Percentiles rank a stretch among this genome's conserved stretches.
Conservation (phyloP, 2,797 vertebrate genomes). For the Aulostomus chinensis region DNA sequence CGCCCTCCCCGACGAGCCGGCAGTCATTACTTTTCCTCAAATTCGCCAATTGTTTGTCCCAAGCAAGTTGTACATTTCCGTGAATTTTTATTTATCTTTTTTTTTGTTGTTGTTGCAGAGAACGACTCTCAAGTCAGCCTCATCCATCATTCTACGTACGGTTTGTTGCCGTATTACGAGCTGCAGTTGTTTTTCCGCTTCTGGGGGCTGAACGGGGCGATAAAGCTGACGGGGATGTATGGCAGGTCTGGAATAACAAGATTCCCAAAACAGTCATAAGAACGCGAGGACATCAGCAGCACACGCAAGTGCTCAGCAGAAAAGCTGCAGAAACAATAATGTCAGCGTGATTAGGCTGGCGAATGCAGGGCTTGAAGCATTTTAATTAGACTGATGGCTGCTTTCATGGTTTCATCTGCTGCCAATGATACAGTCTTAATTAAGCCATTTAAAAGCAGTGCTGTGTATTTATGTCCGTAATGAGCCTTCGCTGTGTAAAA, state of each 20-base stretch:
- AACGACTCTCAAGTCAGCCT: conserved; percentile 34
- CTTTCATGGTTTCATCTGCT: conserved; percentile 76
- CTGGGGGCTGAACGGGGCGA: conserved; percentile 30
- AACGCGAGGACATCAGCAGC: conserved; percentile 18
- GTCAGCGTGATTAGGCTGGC: conserved; percentile 55
- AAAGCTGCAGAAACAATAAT: conserved; percentile 49
- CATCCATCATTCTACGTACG: conserved; percentile 22
- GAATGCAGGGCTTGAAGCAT: conserved; percentile 62
- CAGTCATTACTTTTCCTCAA: too few species aligned
- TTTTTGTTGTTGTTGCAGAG: too few species aligned
- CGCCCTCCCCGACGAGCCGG: too few species aligned
- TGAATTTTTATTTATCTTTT: too few species aligned
- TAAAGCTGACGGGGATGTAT: conserved; percentile 53
- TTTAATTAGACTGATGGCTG: conserved; percentile 76
- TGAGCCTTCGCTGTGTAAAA: conserved; percentile 63
- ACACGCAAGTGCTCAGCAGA: conserved; percentile 43
- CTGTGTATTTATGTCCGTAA: conserved; percentile 72
- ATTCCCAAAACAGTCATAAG: conserved; percentile 43
- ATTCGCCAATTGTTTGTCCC: too few species aligned
- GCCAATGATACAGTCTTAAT: conserved; percentile 76
- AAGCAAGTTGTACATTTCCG: conserved; percentile 11
- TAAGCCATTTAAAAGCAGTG: conserved; percentile 78
- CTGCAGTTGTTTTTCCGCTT: conserved; percentile 42
- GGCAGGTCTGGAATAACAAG: conserved; percentile 27
- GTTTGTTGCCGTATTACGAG: conserved; percentile 39